Evolutionary conservation across 2,888 invertebrate species (phyloP).

Genomic region (Rotaria sp.): DNA sequence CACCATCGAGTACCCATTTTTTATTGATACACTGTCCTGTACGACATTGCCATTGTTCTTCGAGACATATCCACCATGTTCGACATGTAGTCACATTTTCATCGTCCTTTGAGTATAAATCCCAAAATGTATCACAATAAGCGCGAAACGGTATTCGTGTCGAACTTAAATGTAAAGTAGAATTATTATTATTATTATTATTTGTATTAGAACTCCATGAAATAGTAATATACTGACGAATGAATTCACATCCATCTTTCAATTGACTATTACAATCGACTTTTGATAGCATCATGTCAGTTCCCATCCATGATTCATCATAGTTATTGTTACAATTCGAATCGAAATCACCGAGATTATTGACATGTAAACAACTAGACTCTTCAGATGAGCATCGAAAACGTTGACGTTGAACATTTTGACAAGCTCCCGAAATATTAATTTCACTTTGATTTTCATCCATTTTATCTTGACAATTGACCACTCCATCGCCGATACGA

Average conservation of each 20-base stretch:
- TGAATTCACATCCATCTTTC: background rate
- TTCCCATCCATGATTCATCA: background rate
- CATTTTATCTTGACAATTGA: background rate
- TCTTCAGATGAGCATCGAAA: background rate
- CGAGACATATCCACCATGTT: background rate
- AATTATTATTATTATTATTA: background rate
- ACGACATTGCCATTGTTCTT: background rate
- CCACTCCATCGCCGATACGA: background rate
- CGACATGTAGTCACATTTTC: background rate
- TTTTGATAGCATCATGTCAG: background rate
- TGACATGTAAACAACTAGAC: background rate
- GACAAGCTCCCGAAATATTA: background rate
- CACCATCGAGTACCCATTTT: background rate
- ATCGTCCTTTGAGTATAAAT: background rate
- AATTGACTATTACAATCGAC: background rate
- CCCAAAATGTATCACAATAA: slow-evolving; percentile 15
- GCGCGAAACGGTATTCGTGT: background rate
- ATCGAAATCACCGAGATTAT: background rate
- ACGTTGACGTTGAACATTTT: background rate
- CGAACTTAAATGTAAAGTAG: background rate
- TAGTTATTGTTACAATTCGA: background rate
- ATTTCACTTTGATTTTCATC: background rate
- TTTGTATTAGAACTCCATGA: background rate
- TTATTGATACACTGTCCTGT: background rate
- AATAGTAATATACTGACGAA: background rate